Evolutionary conservation across 1,140 invertebrate genomes (phyloP), one percentile per base, ranked within the genome.

Genomic region (Drosophila chauvacae): DNA sequence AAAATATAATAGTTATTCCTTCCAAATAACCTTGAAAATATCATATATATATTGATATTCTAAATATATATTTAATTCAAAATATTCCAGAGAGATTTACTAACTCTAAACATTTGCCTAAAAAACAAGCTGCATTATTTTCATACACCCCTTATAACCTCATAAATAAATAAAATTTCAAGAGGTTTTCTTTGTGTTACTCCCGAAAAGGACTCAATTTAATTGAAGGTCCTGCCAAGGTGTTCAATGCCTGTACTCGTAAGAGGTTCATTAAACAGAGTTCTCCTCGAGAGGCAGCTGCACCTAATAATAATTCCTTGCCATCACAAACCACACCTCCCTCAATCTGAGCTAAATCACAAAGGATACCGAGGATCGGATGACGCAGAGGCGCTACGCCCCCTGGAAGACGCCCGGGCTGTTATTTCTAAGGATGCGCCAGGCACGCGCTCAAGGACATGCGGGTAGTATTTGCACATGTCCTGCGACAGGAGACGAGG

Each of bases 401-500:
- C 70, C 35, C 35, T 37, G 50, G n/a, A 69, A 16, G 75, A 72
- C 81, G 78, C 74, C 80, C 56, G 57, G 37, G 13, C 53, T 35
- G 20, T 11, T 14, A 30, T 20, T 53, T 18, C 28, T 51, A 30
- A 44, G 60, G 55, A 56, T 61, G 35, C 68, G 48, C 39, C 16
- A 45, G 85, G 85, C 86, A 90, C 85, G 85, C 85, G 86, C 76
- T 81, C 59, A 87, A 87, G 77, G 64, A 78, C 65, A 72, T 48
- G 47, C 56, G 74, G 59, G 37, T 48, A 41, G 56, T 44, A 80
- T 90, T 86, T 83, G 85, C 85, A 90, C 85, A 90, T 90, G 85
- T 90, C 84, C 70, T 71, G 68, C 18, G 64, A 68, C 57, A 65
- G 37, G 30, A 84, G 53, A 23, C 53, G 66, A 37, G 51, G 66